These are phyloP conservation scores for Labrus mixtus DNA, from an alignment of 2,113 vertebrate genomes.

Conservation along the genomic window DNA sequence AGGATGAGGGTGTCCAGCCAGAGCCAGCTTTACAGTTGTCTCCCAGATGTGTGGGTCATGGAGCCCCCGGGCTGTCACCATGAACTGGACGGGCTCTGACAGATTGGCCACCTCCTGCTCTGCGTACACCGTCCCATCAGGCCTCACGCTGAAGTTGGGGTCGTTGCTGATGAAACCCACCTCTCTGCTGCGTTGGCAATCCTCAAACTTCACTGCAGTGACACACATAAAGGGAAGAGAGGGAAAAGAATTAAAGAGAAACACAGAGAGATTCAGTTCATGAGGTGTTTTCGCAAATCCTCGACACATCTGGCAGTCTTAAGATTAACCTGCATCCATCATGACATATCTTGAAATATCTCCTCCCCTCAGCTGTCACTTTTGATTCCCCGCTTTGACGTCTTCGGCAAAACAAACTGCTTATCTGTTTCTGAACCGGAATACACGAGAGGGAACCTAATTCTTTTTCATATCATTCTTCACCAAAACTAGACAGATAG, in stretches of 20 bases:
- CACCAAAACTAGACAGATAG: slow-evolving; percentile 58
- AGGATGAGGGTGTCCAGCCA: slow-evolving; percentile 85
- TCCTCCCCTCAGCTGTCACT: slow-evolving; percentile 68
- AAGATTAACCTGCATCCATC: slow-evolving; percentile 71
- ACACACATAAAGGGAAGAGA: slow-evolving; percentile 36
- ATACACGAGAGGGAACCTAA: slow-evolving; percentile 37
- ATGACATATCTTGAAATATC: slow-evolving; percentile 68
- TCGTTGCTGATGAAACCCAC: slow-evolving; percentile 89
- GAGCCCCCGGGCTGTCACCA: slow-evolving; percentile 86
- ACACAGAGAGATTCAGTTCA: slow-evolving; percentile 53
- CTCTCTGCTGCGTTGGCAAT: slow-evolving; percentile 86
- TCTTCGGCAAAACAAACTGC: slow-evolving; percentile 72
- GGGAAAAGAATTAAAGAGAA: slow-evolving; percentile 43
- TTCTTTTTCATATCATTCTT: slow-evolving; percentile 61
- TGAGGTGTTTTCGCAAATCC: slow-evolving; percentile 60
- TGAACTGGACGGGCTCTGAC: slow-evolving; percentile 87
- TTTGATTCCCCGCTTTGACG: slow-evolving; percentile 60
- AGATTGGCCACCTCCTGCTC: slow-evolving; percentile 88
- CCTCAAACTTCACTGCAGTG: slow-evolving; percentile 90
- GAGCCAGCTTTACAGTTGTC: slow-evolving; percentile 87
- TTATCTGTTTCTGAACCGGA: slow-evolving; percentile 62
- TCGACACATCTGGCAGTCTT: slow-evolving; percentile 68
- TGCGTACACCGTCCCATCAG: slow-evolving; percentile 87
- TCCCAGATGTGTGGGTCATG: slow-evolving; percentile 88
- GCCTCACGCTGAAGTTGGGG: slow-evolving; percentile 89